Base-by-base conservation (phyloP, 2,113 vertebrate genomes). In the Illadopsis cleaveri region DNA sequence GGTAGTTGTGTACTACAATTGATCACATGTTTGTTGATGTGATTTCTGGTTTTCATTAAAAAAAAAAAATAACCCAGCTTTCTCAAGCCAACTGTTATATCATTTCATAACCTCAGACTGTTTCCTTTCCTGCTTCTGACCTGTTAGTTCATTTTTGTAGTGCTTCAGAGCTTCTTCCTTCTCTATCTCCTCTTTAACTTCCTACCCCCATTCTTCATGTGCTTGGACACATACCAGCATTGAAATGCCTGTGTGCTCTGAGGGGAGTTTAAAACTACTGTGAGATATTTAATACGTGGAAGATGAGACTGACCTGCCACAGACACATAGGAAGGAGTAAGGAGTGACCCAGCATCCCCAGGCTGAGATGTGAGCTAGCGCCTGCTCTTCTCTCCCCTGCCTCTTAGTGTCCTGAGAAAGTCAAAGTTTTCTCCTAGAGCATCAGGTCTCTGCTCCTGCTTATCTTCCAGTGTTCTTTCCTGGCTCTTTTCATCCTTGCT, bases 101-200 rank as follows among this genome's bases (percentile, higher is more conserved):
- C 21, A 71, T 93, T 93, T 94, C 60, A 51, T 80, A 93, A 86
- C 76, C 51, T 92, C 68, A 75, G 79, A 54, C 50, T 40, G 9
- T 71, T 92, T 86, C 68, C 72, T 97, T 93, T 64, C 56, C 51
- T 93, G 56, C 27, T 89, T 60, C 51, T 92, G 79, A 80, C 86
- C 75, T 82, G 30, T 86, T 35, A 25, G 82, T 79, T 83, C 1
- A 2, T 70, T 86, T 83, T 47, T 78, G 42, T 78, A 70, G 65
- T 93, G 85, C 71, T 69, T 93, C 60, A 66, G 87, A 90, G 56
- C 51, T 8, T 4, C 47, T 20, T 24, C 80, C 75, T 91, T 82
- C 93, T 95, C 57, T 77, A 42, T 90, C 82, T 93, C 44, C 82
- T 93, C 58, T 90, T 94, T 90, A 90, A 88, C 93, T 81, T 88